Base-by-base conservation (phyloP, 2,888 invertebrate species). In the Microplitis manilae region DNA sequence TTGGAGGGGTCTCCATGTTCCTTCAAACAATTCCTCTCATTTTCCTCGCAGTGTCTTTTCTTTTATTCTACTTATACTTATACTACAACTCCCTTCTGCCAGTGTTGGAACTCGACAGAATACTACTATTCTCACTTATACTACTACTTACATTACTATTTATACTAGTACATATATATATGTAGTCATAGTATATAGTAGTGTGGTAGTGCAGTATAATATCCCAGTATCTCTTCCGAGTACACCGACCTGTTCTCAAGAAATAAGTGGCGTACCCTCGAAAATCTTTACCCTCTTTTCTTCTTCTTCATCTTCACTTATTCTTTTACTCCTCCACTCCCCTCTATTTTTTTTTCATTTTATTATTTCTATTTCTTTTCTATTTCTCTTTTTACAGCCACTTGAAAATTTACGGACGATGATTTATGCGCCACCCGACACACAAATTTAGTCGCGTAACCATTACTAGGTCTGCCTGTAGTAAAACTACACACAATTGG, bases 281-380 rank as follows among this genome's bases (percentile, higher is more conserved):
- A 78, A 73, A 73, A 15, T 40, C 78, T 75, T 68, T 79, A 80
- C 70, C 9, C 65, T 62, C 69, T 62, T 65, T 38, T 68, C 69
- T 61, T 38, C 8, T 20, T 61, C 65, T 60, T n/a, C 17, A 41
- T 69, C 69, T 13, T 73, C 75, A 75, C 77, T 77, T 77, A 76
- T 41, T 73, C 50, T 20, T 60, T 61, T 30, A 30, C 39, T 17
- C 76, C 71, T 71, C 15, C 39, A 15, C 6, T 6, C 39, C 5
- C 20, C 13, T 4, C 6, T 65, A 17, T 30, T 65, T 30, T 65
- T 64, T 41, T 40, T 39, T 65, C 6, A 7, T 17, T 40, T 38
- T 65, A 41, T 64, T 40, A 20, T 40, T 20, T 62, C 40, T 71
- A n/a, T 13, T 13, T 30, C 30, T 30, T 39, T 62, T 17, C 13